Evolutionary conservation across 2,797 vertebrate species (phyloP), one percentile per base, ranked within the genome.

Genomic region (Tadarida brasiliensis): DNA sequence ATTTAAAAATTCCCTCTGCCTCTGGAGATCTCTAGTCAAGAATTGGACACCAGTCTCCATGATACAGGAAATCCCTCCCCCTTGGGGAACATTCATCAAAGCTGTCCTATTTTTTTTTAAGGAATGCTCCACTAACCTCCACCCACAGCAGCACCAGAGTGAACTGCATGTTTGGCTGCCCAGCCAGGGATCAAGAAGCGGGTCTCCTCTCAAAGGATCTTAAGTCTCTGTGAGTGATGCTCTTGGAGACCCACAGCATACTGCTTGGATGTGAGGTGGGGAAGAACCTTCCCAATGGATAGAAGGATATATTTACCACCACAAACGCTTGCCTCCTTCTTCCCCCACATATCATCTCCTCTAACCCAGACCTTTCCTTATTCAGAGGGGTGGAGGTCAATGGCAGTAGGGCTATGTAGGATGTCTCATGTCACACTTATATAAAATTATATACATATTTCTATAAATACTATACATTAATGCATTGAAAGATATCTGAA

Each of bases 401-500:
- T 9, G 44, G 56, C 35, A 77, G 8, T 1, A 22, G 14, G 54
- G 28, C 59, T 80, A 10, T 44, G 33, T 65, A 57, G 28, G 14
- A 24, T 85, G n/a, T 26, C 68, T 81, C 73, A 74, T 11, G 70
- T 84, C 39, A 71, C 49, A 85, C 33, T 84, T 54, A 10, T 28
- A 54, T 71, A 63, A 73, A 86, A 71, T 39, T 17, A 65, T 70
- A 77, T 56, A 26, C 26, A 39, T n/a, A 12, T 61, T 26, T 35
- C 19, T 51, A 5, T 86, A 49, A 90, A 17, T 84, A n/a, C 28
- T 76, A 80, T 68, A 16, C 84, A 91, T 91, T 81, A 76, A 67
- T 88, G n/a, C 47, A 77, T 3, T 90, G 20, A 88, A 85, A 91
- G 22, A 51, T n/a, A 93, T 15, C 33, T 76, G 47, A 88, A 82